phyloP scores from a whole-genome alignment of 2,113 vertebrate genomes.

The Pongo pygmaeus region DNA sequence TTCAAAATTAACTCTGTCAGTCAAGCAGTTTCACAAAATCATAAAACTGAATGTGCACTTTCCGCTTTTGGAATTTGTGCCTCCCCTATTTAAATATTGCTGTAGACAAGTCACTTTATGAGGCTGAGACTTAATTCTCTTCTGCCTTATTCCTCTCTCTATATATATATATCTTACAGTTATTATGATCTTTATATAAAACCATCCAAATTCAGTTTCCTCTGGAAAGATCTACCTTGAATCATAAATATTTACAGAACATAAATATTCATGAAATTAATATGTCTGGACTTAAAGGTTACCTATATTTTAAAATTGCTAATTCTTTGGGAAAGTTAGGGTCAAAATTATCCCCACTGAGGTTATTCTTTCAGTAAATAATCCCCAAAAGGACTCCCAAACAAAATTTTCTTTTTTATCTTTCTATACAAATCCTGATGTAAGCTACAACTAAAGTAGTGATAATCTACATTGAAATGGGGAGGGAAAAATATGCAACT shows the following conservation, averaged over 20 bases:
- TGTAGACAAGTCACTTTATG: background rate
- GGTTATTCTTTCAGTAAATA: slow-evolving; percentile 33
- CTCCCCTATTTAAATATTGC: background rate
- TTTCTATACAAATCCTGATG: background rate
- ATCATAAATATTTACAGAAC: slow-evolving; percentile 32
- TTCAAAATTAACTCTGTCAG: slow-evolving; percentile 35
- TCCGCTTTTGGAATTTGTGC: background rate
- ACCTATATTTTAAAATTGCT: background rate
- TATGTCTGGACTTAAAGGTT: background rate
- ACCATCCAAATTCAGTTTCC: background rate
- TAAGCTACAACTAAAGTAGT: background rate
- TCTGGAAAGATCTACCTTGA: background rate
- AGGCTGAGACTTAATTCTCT: background rate
- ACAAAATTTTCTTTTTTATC: background rate
- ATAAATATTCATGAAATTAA: slow-evolving; percentile 29
- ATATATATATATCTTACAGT: background rate
- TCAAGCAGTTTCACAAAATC: background rate
- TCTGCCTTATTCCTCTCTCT: background rate
- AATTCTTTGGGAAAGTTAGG: background rate
- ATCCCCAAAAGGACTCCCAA: background rate
- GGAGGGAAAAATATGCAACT: background rate
- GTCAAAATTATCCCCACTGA: background rate
- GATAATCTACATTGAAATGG: slow-evolving; percentile 28
- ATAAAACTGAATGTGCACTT: background rate
- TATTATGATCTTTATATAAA: background rate